Evolutionary conservation across 2,797 vertebrate species (phyloP).

Genomic region (Aldrovandia affinis): DNA sequence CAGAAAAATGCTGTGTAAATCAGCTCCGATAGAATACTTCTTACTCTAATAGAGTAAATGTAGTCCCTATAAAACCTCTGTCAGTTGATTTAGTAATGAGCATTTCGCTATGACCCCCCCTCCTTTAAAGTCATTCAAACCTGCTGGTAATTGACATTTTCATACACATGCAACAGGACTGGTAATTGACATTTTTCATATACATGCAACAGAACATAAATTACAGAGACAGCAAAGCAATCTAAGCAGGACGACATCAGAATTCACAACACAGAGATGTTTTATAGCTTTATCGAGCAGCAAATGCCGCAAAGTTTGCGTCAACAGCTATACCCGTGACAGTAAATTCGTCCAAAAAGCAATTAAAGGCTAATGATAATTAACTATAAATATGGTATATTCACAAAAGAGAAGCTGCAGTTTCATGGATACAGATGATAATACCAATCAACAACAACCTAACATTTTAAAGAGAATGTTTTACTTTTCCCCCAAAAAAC

Average conservation of each 20-base stretch:
- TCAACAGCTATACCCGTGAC: neutral
- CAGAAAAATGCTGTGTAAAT: neutral
- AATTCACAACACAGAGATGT: neutral
- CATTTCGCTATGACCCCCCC: neutral
- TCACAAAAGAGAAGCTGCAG: neutral
- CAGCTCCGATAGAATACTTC: neutral
- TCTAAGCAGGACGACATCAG: neutral
- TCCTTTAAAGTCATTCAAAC: neutral
- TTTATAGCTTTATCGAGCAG: neutral
- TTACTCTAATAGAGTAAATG: neutral
- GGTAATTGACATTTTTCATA: slow-evolving; percentile 7
- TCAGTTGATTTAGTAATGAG: neutral
- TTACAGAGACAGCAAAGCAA: neutral
- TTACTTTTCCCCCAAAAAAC: neutral
- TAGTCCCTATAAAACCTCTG: neutral
- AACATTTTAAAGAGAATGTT: neutral
- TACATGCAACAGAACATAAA: neutral
- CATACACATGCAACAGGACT: neutral
- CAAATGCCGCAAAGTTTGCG: neutral
- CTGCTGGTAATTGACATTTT: neutral
- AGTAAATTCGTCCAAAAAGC: neutral
- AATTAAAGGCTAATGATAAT: neutral
- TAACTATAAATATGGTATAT: neutral
- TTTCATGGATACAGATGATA: neutral
- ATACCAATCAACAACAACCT: neutral